phyloP scores from a whole-genome alignment of 2,797 vertebrate genomes.

The Telmatherina bonti region DNA sequence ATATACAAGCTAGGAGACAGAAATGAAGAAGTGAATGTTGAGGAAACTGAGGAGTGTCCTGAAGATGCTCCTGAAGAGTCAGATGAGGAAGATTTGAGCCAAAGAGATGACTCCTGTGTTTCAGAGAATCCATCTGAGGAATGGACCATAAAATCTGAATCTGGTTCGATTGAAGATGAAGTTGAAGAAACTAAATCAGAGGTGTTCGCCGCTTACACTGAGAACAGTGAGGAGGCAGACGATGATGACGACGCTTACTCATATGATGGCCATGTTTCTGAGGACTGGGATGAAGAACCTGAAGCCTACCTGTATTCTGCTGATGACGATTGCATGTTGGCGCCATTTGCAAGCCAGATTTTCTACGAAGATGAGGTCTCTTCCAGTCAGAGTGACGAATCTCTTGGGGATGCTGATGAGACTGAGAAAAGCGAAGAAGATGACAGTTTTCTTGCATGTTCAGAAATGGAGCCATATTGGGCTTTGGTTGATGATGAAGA shows the following conservation, averaged over 20 bases:
- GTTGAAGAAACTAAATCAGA: slow-evolving; percentile 39
- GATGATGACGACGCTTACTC: slow-evolving; percentile 23
- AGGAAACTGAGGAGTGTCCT: neutral
- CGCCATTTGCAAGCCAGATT: slow-evolving; percentile 71
- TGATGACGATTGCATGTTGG: slow-evolving; percentile 46
- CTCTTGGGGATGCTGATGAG: neutral
- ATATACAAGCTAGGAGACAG: slow-evolving; percentile 4
- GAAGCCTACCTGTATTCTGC: slow-evolving; percentile 12
- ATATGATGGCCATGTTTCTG: slow-evolving; percentile 16
- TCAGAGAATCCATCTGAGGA: slow-evolving; percentile 43
- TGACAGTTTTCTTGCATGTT: slow-evolving; percentile 43
- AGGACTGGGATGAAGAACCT: slow-evolving; percentile 28
- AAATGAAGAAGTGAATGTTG: neutral
- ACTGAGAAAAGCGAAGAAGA: slow-evolving; percentile 8
- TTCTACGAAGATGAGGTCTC: slow-evolving; percentile 63
- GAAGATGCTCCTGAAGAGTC: slow-evolving; percentile 30
- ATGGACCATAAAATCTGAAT: slow-evolving; percentile 40
- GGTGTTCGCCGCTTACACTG: neutral
- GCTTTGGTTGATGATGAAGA: slow-evolving; percentile 31
- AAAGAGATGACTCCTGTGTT: slow-evolving; percentile 22
- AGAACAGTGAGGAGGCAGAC: slow-evolving; percentile 34
- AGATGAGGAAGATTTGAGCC: slow-evolving; percentile 22
- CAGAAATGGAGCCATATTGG: slow-evolving; percentile 76
- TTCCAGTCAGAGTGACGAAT: slow-evolving; percentile 12
- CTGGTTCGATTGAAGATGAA: slow-evolving; percentile 35